Percentiles rank a stretch among this genome's conserved stretches.
Conservation (phyloP, 2,797 vertebrate species). For the Nannoperca australis region DNA sequence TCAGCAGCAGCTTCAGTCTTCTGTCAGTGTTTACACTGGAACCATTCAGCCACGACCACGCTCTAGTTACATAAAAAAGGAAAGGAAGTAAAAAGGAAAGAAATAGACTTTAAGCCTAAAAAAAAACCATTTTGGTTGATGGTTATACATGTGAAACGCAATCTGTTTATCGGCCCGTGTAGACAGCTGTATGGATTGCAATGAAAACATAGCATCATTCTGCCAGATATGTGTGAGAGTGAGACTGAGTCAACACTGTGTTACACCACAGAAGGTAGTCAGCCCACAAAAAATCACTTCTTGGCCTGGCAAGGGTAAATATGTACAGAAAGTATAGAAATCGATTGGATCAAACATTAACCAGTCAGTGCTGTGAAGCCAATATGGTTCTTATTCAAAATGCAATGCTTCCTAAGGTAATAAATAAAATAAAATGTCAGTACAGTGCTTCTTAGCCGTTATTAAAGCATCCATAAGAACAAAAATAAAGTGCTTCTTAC, state of each 20-base stretch:
- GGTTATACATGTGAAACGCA: not conserved
- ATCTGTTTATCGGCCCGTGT: not conserved
- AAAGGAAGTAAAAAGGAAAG: not conserved
- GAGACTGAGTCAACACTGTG: not conserved
- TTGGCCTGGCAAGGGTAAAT: not conserved
- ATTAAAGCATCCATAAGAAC: too few relatives aligned
- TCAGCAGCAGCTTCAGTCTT: not conserved
- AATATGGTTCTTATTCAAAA: not conserved
- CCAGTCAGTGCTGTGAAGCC: not conserved
- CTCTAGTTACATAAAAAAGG: not conserved
- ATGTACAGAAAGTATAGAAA: not conserved
- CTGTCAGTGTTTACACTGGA: not conserved
- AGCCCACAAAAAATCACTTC: not conserved
- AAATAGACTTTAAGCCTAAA: not conserved
- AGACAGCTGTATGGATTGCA: not conserved
- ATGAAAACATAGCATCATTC: not conserved
- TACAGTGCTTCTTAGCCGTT: not conserved
- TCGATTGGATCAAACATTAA: not conserved
- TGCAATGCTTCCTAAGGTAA: not conserved
- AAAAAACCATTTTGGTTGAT: not conserved
- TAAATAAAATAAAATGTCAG: not conserved
- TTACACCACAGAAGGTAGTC: not conserved
- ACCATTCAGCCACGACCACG: not conserved
- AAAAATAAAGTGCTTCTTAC: not conserved
- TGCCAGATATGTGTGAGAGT: not conserved